Evolutionary conservation across 2,888 invertebrate genomes (phyloP).

Genomic region (Drosophila diplacantha): DNA sequence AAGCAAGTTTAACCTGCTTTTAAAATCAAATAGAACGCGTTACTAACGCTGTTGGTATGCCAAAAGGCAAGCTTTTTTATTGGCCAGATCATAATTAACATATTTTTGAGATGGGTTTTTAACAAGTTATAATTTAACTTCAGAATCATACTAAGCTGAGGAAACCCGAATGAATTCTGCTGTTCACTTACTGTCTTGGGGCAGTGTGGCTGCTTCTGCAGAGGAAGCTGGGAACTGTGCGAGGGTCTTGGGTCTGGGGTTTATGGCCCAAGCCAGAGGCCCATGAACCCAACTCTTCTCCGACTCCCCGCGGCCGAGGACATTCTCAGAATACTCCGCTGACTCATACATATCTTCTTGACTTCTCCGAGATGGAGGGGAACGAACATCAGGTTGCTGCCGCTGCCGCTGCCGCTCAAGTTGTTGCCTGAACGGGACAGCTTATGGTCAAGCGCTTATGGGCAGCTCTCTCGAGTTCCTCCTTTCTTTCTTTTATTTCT

Average conservation of each 20-base stretch:
- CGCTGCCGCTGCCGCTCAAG: conserved; percentile 18
- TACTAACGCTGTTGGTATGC: background rate
- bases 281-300: conserved; percentile 26
- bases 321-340: conserved; percentile 31
- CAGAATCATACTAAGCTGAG: background rate
- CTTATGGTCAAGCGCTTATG: conserved; percentile 33
- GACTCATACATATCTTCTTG: conserved; percentile 26
- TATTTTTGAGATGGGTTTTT: background rate
- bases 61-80: background rate
- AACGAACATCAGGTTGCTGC: conserved; percentile 28
- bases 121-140: background rate
- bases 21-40: background rate
- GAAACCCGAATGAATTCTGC: background rate
- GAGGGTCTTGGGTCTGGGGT: conserved; percentile 14
- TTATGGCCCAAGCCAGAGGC: conserved; percentile 3
- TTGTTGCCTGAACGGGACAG: conserved; percentile 34
- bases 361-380: conserved; percentile 14
- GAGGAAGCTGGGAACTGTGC: conserved; percentile 10
- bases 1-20: conserved; percentile 1
- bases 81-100: background rate
- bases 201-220: background rate
- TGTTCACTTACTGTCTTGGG: background rate
- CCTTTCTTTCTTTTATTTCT: conserved; percentile 30
- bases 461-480: conserved; percentile 41
- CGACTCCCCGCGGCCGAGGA: conserved; percentile 15